phyloP scores from a whole-genome alignment of 2,113 vertebrate species.

The Phocoena phocoena region DNA sequence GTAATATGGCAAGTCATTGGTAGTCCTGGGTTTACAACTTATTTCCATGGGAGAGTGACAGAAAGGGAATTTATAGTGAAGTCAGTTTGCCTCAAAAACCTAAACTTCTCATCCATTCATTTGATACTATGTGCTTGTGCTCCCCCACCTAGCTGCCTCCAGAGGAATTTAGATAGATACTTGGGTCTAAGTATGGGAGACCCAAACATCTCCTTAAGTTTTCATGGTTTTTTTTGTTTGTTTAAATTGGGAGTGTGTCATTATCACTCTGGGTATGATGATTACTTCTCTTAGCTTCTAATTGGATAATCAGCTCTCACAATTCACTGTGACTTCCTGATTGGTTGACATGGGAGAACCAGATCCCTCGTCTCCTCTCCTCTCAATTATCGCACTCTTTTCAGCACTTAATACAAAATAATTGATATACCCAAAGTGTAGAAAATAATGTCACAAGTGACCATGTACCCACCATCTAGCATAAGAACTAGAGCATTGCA shows the following conservation, averaged over 20 bases:
- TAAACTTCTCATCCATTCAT: neutral
- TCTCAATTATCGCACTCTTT: neutral
- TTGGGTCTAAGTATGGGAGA: neutral
- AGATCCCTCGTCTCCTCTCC: neutral
- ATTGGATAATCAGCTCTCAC: neutral
- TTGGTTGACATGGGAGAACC: neutral
- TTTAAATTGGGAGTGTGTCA: neutral
- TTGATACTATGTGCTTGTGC: neutral
- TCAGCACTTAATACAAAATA: neutral
- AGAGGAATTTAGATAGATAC: neutral
- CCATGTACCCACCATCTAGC: neutral
- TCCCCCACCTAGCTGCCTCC: neutral
- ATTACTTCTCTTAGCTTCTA: neutral
- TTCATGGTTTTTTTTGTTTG: neutral
- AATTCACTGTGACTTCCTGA: neutral
- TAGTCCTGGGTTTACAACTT: neutral
- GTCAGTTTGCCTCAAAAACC: neutral
- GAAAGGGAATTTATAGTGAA: neutral
- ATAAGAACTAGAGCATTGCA: neutral
- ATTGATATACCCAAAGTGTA: neutral
- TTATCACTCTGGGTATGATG: neutral
- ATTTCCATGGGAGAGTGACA: neutral
- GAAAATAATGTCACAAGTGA: neutral
- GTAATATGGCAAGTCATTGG: neutral
- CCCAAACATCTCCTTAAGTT: neutral